Conservation (phyloP, 1,140 invertebrate species). For the Pteromalus puparum region DNA sequence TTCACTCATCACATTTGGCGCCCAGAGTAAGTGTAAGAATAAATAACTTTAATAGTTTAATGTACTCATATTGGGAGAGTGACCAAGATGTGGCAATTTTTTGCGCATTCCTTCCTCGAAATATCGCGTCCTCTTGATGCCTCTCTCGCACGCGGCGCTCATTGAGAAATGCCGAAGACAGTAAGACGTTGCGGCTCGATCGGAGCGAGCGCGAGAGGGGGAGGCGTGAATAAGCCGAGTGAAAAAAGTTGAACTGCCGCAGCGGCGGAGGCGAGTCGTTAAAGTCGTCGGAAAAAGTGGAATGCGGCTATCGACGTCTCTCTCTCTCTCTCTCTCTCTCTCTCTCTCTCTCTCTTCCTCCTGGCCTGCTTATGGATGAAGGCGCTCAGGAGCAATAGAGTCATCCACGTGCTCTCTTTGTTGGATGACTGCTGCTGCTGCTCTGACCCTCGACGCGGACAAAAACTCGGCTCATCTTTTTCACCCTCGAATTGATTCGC, state of each 20-base stretch:
- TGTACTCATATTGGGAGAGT: too few species aligned
- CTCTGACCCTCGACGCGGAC: background rate
- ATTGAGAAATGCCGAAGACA: constrained; percentile 59
- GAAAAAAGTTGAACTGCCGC: constrained; percentile 54
- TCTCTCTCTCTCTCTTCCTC: background rate
- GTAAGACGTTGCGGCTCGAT: constrained; percentile 46
- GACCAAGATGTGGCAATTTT: too few species aligned
- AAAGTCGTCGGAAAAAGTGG: constrained; percentile 57
- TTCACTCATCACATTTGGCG: too few species aligned
- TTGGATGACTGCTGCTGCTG: background rate
- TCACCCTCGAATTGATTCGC: constrained; percentile 12
- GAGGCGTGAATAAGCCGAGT: constrained; percentile 56
- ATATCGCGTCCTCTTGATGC: background rate
- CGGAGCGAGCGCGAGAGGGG: background rate
- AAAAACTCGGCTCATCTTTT: constrained; percentile 37
- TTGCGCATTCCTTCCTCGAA: constrained; percentile 1
- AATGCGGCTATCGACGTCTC: constrained; percentile 56
- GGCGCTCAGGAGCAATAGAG: background rate
- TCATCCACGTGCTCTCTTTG: background rate
- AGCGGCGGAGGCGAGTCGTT: constrained; percentile 54
- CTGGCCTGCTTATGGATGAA: background rate
- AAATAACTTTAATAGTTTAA: too few species aligned
- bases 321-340: background rate
- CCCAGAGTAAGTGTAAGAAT: too few species aligned
- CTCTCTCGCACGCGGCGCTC: constrained; percentile 29